Conservation (phyloP, 2,888 invertebrate genomes). For the Harmothoe impar region DNA sequence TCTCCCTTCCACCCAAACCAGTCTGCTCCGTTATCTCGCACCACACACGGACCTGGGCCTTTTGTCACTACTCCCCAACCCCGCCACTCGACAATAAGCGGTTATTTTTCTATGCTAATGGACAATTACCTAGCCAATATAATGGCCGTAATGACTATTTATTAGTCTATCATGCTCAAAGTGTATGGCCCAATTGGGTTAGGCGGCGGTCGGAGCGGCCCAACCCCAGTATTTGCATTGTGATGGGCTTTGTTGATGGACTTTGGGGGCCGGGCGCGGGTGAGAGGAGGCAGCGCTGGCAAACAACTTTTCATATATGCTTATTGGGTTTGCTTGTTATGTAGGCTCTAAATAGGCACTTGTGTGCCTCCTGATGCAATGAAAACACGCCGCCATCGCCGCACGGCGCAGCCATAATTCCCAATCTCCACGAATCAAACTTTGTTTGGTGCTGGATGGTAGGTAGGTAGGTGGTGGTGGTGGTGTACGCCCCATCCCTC, state of each 20-base stretch:
- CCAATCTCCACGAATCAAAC: constrained; percentile 59
- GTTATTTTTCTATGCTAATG: constrained; percentile 61
- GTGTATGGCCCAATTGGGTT: constrained; percentile 55
- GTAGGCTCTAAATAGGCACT: constrained; percentile 56
- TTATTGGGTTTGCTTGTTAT: constrained; percentile 61
- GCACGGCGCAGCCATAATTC: constrained; percentile 22
- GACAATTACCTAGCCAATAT: constrained; percentile 57
- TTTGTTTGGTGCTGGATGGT: constrained; percentile 10
- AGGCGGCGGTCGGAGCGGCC: constrained; percentile 37
- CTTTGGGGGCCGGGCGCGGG: not conserved
- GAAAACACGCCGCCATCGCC: constrained; percentile 24
- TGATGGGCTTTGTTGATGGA: constrained; percentile 60
- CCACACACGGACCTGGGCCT: not conserved
- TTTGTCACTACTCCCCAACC: not conserved
- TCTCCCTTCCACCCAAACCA: not conserved
- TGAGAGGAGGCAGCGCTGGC: not conserved
- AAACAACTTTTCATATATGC: constrained; percentile 63
- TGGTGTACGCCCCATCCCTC: not conserved
- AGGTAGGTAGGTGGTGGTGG: not conserved
- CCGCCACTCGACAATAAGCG: constrained; percentile 43
- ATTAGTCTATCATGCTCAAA: constrained; percentile 63
- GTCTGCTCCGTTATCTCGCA: not conserved
- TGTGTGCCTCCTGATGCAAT: constrained; percentile 59
- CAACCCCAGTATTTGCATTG: constrained; percentile 55
- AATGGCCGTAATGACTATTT: constrained; percentile 60